A percentile compares a stretch with the other conserved stretches of the same genome.
Evolutionary conservation across 2,888 invertebrate genomes (phyloP).

Genomic region (Pocota personata): DNA sequence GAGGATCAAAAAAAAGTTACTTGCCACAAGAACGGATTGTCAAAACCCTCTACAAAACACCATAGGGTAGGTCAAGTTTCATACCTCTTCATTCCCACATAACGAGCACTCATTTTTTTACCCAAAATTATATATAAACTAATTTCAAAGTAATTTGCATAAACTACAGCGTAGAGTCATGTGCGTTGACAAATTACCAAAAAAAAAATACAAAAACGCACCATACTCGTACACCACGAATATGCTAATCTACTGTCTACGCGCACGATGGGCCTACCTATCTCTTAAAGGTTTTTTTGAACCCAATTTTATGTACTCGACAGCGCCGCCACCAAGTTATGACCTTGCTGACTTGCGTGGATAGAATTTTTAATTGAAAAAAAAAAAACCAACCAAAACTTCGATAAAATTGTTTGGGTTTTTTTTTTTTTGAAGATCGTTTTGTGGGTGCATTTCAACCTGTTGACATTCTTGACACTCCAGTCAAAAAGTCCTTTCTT

Average conservation of each 20-base stretch:
- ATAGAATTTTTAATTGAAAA: constrained; percentile 68
- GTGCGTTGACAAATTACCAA: constrained; percentile 61
- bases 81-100: neutral
- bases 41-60: neutral
- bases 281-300: constrained; percentile 65
- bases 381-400: constrained; percentile 3
- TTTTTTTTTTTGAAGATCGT: neutral
- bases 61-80: constrained; percentile 43
- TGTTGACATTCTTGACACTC: constrained; percentile 70
- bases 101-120: neutral
- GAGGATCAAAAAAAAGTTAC: neutral
- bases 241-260: constrained; percentile 57
- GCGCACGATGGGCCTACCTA: constrained; percentile 61
- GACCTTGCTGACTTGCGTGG: constrained; percentile 70
- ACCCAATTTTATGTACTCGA: constrained; percentile 58
- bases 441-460: constrained; percentile 68
- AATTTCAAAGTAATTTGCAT: constrained; percentile 56
- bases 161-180: constrained; percentile 48
- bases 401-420: constrained; percentile 6
- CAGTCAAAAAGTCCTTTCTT: constrained; percentile 45
- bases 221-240: constrained; percentile 64
- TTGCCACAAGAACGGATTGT: neutral
- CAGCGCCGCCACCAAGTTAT: constrained; percentile 67
- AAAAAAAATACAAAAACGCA: constrained; percentile 50
- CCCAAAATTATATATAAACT: neutral